Conservation (phyloP, 2,797 vertebrate species). For the Eulemur coronatus region DNA sequence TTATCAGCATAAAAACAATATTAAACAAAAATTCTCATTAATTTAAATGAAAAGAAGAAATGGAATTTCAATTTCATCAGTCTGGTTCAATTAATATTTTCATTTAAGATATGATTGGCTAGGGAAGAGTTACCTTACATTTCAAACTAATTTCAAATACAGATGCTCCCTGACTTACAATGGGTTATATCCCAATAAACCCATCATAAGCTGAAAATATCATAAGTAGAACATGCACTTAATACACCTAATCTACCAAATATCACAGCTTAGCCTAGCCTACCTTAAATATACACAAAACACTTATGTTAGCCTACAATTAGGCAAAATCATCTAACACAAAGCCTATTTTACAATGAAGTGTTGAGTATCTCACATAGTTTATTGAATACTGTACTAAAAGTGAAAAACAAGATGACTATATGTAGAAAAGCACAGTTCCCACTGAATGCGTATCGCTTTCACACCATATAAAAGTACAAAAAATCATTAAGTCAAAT, state of each 20-base stretch:
- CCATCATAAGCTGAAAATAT: not conserved
- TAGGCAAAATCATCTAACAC: not conserved
- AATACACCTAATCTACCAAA: not conserved
- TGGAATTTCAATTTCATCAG: not conserved
- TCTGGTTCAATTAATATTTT: conserved; percentile 18
- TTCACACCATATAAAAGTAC: not conserved
- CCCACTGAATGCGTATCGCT: not conserved
- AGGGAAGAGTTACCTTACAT: conserved; percentile 4
- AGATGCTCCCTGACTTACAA: not conserved
- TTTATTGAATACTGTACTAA: not conserved
- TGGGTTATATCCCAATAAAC: not conserved
- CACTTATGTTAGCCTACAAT: not conserved
- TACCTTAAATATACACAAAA: not conserved
- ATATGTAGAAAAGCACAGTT: not conserved
- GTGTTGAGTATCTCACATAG: not conserved
- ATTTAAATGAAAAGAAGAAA: conserved; percentile 37
- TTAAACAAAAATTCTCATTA: conserved; percentile 41
- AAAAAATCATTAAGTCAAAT: not conserved
- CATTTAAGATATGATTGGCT: not conserved
- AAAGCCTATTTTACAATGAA: not conserved
- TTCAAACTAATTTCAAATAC: conserved; percentile 41
- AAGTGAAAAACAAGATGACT: not conserved
- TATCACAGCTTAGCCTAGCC: not conserved
- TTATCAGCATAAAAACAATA: not conserved
- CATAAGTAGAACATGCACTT: not conserved